These are phyloP conservation scores for Zelleria hepariella DNA, from an alignment of 2,888 invertebrate genomes.

Conservation along the genomic window DNA sequence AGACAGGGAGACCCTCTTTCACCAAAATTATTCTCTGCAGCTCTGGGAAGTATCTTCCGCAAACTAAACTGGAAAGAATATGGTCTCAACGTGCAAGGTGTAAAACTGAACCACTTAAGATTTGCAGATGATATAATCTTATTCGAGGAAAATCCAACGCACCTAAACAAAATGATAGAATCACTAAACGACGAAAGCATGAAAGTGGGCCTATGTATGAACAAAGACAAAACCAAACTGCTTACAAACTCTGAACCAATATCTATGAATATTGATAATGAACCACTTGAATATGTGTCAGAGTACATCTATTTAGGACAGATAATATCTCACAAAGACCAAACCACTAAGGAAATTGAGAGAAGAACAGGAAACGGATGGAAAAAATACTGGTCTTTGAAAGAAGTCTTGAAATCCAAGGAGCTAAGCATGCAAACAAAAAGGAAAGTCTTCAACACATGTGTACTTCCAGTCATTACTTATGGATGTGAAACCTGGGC, in stretches of 20 bases:
- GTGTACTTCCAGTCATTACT: not conserved
- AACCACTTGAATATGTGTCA: constrained; percentile 3
- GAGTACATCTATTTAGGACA: constrained; percentile 3
- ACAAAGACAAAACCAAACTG: not conserved
- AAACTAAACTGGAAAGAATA: not conserved
- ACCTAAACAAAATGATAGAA: not conserved
- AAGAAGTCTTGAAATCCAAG: constrained; percentile 1
- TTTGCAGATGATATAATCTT: not conserved
- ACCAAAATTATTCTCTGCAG: not conserved
- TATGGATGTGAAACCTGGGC: constrained; percentile 4
- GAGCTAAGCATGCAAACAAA: not conserved
- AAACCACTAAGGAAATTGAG: constrained; percentile 4
- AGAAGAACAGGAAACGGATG: constrained; percentile 4
- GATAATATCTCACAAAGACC: not conserved
- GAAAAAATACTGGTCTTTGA: too few species aligned
- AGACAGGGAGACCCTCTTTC: not conserved
- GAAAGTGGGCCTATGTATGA: not conserved
- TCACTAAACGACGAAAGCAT: not conserved
- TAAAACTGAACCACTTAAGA: not conserved
- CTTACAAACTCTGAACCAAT: not conserved
- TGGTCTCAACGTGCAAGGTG: not conserved
- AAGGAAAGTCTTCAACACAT: constrained; percentile 1
- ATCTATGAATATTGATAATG: not conserved
- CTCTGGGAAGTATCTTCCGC: not conserved
- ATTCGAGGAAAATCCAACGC: not conserved